These are phyloP conservation scores for Tetrax tetrax DNA, from an alignment of 2,113 vertebrate genomes.

Conservation along the genomic window DNA sequence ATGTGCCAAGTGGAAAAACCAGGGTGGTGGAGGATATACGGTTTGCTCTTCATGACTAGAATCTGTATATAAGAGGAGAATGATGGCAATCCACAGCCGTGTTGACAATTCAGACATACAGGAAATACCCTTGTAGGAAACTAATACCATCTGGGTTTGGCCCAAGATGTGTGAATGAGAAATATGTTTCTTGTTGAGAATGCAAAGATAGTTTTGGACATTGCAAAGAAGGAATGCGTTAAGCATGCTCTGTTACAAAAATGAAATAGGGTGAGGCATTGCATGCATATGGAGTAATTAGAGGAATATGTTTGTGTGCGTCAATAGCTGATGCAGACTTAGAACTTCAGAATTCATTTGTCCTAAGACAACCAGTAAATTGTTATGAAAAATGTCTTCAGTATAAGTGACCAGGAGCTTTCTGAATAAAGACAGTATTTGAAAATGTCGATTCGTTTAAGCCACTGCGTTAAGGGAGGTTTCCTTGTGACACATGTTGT, in stretches of 20 bases:
- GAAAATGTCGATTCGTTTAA: constrained; percentile 20
- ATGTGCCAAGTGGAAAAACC: constrained; percentile 64
- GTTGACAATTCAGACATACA: constrained; percentile 56
- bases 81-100: constrained; percentile 40
- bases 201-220: constrained; percentile 63
- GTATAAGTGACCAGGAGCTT: neutral
- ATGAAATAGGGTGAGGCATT: constrained; percentile 60
- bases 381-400: neutral
- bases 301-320: constrained; percentile 46
- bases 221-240: constrained; percentile 45
- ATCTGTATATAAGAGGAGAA: constrained; percentile 61
- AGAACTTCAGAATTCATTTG: constrained; percentile 26
- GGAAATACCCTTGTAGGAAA: constrained; percentile 66
- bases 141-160: constrained; percentile 67
- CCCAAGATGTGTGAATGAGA: constrained; percentile 64
- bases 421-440: neutral
- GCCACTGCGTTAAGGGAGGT: neutral
- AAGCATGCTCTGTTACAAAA: constrained; percentile 62
- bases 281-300: constrained; percentile 60
- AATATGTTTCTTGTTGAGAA: constrained; percentile 67
- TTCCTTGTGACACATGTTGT: neutral
- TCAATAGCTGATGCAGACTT: constrained; percentile 44
- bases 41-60: constrained; percentile 62
- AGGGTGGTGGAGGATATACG: constrained; percentile 60
- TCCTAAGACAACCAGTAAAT: constrained; percentile 39